These are phyloP conservation scores for Lacanobia wlatinum DNA, from an alignment of 2,888 invertebrate genomes.

Conservation along the genomic window DNA sequence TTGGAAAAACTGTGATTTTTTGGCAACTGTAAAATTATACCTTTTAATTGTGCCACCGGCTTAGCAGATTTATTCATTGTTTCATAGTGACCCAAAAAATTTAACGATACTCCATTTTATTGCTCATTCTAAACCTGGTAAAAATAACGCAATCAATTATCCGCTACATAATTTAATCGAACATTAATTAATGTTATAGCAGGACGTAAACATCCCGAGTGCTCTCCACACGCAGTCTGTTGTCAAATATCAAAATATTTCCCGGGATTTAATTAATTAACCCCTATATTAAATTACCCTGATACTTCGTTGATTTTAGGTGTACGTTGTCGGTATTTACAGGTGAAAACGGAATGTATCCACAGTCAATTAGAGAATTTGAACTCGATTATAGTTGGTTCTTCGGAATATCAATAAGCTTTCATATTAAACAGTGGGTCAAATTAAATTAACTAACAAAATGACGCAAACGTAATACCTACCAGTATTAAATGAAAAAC, in stretches of 20 bases:
- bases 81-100: background rate
- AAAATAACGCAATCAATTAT: constrained; percentile 16
- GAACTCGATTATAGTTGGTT: background rate
- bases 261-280: constrained; percentile 43
- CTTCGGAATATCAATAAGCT: background rate
- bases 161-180: constrained; percentile 15
- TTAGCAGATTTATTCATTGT: no score
- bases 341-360: constrained; percentile 11
- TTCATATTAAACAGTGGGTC: no score
- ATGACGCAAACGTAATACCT: no score
- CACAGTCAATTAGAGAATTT: background rate
- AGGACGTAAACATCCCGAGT: constrained; percentile 28
- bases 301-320: constrained; percentile 22
- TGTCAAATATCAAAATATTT: constrained; percentile 51
- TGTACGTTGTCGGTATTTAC: constrained; percentile 10
- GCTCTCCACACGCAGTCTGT: constrained; percentile 20
- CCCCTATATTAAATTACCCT: constrained; percentile 38
- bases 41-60: no score
- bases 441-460: no score
- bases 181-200: constrained; percentile 37
- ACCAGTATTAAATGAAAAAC: no score
- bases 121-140: background rate
- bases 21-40: no score
- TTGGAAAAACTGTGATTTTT: no score
- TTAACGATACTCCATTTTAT: background rate